These are phyloP conservation scores for Drosophila melanica DNA, from an alignment of 1,140 invertebrate genomes.

Conservation along the genomic window DNA sequence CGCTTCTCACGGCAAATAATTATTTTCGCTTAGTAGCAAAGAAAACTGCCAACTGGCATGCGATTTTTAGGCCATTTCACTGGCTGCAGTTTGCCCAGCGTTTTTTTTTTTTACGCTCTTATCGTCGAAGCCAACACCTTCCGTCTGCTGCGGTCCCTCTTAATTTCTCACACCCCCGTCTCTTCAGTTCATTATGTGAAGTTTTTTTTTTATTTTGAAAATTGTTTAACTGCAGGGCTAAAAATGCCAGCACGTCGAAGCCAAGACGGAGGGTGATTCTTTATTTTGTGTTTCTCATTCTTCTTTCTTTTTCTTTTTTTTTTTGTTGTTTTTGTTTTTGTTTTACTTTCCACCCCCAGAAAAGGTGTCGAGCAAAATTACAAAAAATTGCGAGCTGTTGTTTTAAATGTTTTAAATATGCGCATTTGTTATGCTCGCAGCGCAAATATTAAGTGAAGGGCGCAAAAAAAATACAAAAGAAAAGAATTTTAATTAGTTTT, in stretches of 20 bases:
- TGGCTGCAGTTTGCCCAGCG: constrained; percentile 28
- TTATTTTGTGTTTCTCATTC: constrained; percentile 6
- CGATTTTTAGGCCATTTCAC: constrained; percentile 71
- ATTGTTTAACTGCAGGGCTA: constrained; percentile 59
- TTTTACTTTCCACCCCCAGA: constrained; percentile 21
- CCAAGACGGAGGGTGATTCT: constrained; percentile 23
- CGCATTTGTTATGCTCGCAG: constrained; percentile 25
- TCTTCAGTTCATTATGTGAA: constrained; percentile 74
- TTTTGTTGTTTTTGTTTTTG: no score
- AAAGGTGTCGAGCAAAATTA: constrained; percentile 74
- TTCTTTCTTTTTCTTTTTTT: constrained; percentile 1
- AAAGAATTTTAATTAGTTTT: constrained; percentile 77
- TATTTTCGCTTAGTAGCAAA: constrained; percentile 67
- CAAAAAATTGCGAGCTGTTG: constrained; percentile 41
- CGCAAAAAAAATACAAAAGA: constrained; percentile 38
- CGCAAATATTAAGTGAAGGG: constrained; percentile 29
- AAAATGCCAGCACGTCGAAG: constrained; percentile 71
- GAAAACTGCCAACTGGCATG: constrained; percentile 71
- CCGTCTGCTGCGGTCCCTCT: not conserved
- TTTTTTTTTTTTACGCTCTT: constrained; percentile 21
- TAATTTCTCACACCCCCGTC: constrained; percentile 13
- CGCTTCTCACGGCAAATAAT: constrained; percentile 80
- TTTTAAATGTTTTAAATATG: constrained; percentile 69
- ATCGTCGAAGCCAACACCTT: constrained; percentile 26
- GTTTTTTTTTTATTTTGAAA: constrained; percentile 55